Evolutionary conservation across 2,113 vertebrate genomes (phyloP).

Genomic region (Neoarius graeffei): DNA sequence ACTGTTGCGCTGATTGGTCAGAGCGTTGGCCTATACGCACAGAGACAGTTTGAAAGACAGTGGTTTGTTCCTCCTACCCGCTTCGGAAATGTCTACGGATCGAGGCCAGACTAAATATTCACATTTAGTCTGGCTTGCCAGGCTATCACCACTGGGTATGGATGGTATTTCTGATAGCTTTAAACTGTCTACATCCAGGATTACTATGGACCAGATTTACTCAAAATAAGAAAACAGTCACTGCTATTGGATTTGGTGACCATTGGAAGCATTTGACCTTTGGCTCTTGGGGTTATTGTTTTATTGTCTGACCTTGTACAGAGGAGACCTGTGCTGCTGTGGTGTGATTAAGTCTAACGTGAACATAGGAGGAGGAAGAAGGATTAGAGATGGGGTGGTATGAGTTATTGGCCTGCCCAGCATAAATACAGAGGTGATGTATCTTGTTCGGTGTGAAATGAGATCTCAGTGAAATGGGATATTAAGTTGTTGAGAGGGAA

Average conservation of each 20-base stretch:
- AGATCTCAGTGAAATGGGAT: slow-evolving; percentile 51
- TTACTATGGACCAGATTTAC: not conserved
- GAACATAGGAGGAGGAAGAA: not conserved
- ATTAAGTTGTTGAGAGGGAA: slow-evolving; percentile 54
- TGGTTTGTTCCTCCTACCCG: too few species aligned
- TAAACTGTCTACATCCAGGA: slow-evolving; percentile 1
- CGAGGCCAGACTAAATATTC: too few species aligned
- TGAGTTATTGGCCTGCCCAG: slow-evolving; percentile 21
- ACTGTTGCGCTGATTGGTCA: too few species aligned
- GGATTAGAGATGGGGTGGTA: slow-evolving; percentile 27
- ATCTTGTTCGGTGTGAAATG: slow-evolving; percentile 43
- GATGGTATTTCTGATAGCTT: slow-evolving; percentile 17
- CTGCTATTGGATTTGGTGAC: slow-evolving; percentile 8
- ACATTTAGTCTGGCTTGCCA: too few species aligned
- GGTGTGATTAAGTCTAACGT: slow-evolving; percentile 25
- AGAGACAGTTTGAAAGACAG: too few species aligned
- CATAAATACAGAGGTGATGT: slow-evolving; percentile 47
- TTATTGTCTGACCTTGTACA: not conserved
- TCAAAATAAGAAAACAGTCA: not conserved
- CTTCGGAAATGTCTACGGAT: too few species aligned
- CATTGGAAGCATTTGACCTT: not conserved
- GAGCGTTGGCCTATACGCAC: too few species aligned
- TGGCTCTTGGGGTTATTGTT: not conserved
- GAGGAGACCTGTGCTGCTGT: not conserved
- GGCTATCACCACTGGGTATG: too few species aligned